These are phyloP conservation scores for Oxygymnocypris stewartii DNA, from an alignment of 2,113 vertebrate species.

Conservation along the genomic window DNA sequence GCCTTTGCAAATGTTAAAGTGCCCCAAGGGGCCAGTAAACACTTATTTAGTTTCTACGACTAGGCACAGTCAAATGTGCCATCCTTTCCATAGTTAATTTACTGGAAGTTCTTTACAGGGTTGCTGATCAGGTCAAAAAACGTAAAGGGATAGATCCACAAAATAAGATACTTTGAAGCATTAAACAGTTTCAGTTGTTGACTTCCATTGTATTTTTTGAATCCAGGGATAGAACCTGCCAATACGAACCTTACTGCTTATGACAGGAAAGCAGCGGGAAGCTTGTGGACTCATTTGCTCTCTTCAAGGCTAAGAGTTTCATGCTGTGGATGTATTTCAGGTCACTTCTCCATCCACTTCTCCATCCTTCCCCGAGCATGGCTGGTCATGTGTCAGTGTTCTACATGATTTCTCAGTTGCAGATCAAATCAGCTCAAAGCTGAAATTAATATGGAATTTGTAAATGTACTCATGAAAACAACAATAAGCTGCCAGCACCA, in stretches of 20 bases:
- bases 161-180: neutral
- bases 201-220: neutral
- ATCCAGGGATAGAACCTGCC: no score
- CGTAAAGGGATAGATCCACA: neutral
- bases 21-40: neutral
- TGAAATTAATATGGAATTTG: neutral
- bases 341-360: conserved; percentile 8
- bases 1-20: conserved; percentile 42
- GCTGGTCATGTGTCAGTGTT: neutral
- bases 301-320: neutral
- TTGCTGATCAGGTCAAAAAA: neutral
- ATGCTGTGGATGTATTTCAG: conserved; percentile 10
- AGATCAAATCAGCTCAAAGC: neutral
- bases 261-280: neutral
- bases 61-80: neutral
- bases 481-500: neutral
- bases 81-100: neutral
- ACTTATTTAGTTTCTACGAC: neutral
- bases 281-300: conserved; percentile 12
- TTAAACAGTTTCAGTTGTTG: neutral
- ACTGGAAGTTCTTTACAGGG: neutral
- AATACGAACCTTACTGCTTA: neutral
- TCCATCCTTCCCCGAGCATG: neutral
- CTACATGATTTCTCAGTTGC: neutral
- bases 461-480: neutral